A percentile compares a stretch with the other conserved stretches of the same genome.
Conservation (phyloP, 2,113 vertebrate species). For the Geothlypis trichas region DNA sequence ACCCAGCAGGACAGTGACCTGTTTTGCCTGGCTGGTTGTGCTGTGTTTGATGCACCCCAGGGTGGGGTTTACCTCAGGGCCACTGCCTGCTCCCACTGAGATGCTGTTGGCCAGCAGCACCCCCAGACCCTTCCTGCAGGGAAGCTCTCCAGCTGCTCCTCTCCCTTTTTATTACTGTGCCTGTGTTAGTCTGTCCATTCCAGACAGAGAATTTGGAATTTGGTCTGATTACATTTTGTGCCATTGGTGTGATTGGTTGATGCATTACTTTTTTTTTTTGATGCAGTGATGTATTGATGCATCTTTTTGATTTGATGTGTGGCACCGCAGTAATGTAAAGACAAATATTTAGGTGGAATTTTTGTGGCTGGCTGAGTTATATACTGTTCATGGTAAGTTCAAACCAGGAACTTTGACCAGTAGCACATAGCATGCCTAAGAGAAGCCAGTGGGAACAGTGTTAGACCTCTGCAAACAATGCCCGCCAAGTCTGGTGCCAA, state of each 20-base stretch:
- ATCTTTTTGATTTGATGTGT: background rate
- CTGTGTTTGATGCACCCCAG: background rate
- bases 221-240: background rate
- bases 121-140: background rate
- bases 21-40: rapidly evolving
- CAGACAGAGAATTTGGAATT: background rate
- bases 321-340: background rate
- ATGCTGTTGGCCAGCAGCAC: background rate
- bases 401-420: background rate
- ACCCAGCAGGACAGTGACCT: too few species aligned
- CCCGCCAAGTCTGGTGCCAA: background rate
- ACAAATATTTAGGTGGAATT: background rate
- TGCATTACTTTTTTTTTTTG: background rate
- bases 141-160: background rate
- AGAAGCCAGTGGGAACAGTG: background rate
- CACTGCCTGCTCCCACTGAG: rapidly evolving
- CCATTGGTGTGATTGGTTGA: background rate
- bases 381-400: rapidly evolving
- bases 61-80: background rate
- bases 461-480: background rate
- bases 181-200: rapidly evolving
- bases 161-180: rapidly evolving
- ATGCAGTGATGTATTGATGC: background rate
- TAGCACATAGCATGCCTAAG: background rate
- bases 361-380: background rate